phyloP scores from a whole-genome alignment of 1,140 invertebrate species.

The Olivierus martensii region DNA sequence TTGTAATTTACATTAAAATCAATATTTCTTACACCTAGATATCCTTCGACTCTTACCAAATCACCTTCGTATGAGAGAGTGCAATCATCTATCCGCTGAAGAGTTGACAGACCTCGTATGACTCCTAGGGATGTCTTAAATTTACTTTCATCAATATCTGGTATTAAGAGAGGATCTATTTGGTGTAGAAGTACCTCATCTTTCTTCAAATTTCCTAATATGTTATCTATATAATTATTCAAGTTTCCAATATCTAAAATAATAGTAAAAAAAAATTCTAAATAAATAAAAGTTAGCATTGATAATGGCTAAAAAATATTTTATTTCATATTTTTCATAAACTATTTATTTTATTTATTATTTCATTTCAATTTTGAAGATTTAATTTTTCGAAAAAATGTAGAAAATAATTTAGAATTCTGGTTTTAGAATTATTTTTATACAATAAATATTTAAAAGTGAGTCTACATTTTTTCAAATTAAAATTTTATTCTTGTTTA shows the following conservation, averaged over 20 bases:
- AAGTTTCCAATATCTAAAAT: conserved; percentile 5
- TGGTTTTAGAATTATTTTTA: no score
- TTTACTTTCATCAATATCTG: conserved; percentile 9
- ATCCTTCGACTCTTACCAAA: conserved; percentile 1
- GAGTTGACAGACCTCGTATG: conserved; percentile 7
- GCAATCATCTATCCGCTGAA: conserved; percentile 12
- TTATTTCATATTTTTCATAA: no score
- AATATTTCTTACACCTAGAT: conserved; percentile 10
- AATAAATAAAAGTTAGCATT: no score
- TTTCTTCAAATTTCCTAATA: conserved; percentile 5
- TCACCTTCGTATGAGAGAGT: conserved; percentile 10
- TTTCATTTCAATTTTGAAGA: no score
- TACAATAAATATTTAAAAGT: no score
- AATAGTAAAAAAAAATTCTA: no score
- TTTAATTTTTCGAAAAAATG: no score
- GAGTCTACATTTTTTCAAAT: no score
- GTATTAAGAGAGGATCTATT: conserved; percentile 10
- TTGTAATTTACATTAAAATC: conserved; percentile 2
- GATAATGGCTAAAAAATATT: no score
- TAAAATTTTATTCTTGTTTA: no score
- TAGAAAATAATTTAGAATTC: no score
- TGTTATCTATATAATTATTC: conserved; percentile 11
- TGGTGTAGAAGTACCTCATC: conserved; percentile 6
- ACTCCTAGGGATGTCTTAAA: conserved; percentile 2
- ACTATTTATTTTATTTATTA: no score